Conservation (phyloP, 2,888 invertebrate genomes). For the Synergus japonicus region DNA sequence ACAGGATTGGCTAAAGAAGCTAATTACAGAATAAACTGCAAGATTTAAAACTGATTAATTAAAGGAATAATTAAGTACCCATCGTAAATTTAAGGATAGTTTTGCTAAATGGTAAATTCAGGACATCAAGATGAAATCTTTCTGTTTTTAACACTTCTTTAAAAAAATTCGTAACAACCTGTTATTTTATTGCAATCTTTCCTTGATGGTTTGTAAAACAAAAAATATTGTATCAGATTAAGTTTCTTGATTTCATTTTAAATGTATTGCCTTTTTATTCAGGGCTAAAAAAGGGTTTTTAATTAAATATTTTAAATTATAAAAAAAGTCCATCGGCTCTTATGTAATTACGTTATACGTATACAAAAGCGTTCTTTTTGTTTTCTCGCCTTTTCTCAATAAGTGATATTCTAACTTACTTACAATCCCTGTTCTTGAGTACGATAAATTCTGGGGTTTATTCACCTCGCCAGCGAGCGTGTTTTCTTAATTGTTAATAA, state of each 20-base stretch:
- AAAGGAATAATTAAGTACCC: constrained; percentile 34
- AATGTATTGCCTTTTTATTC: neutral
- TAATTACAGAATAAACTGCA: constrained; percentile 32
- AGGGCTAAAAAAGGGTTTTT: neutral
- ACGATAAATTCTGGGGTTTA: neutral
- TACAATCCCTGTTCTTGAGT: neutral
- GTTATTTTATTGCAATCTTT: constrained; percentile 10
- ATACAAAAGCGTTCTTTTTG: neutral
- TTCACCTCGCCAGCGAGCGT: neutral
- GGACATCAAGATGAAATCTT: neutral
- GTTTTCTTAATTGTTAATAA: constrained; percentile 30
- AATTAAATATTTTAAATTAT: neutral
- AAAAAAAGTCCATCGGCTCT: neutral
- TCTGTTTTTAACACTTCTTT: constrained; percentile 38
- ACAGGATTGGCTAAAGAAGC: constrained; percentile 31
- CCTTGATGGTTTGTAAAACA: neutral
- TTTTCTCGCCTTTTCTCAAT: neutral
- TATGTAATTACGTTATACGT: too few relatives aligned
- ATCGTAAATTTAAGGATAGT: constrained; percentile 24
- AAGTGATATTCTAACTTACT: neutral
- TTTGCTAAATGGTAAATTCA: constrained; percentile 5
- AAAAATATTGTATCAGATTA: neutral
- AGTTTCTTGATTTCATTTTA: neutral
- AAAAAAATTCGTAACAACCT: constrained; percentile 8
- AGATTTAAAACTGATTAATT: constrained; percentile 40